Conservation (phyloP, 2,797 vertebrate species). For the Scleropages formosus region DNA sequence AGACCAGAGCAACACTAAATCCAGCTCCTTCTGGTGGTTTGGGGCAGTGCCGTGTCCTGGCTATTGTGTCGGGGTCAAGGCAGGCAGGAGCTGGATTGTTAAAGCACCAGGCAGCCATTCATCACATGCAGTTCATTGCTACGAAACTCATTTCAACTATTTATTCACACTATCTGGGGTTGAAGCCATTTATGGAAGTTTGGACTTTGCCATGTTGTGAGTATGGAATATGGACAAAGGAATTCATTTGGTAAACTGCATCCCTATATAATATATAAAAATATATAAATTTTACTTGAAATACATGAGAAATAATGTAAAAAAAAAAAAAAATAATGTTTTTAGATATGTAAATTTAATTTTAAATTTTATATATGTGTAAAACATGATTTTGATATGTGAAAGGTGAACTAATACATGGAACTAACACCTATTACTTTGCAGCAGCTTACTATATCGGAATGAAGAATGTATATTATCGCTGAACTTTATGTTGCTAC, state of each 20-base stretch:
- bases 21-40: constrained; percentile 68
- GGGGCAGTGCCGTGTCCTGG: constrained; percentile 62
- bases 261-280: no score
- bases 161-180: constrained; percentile 44
- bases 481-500: background rate
- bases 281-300: no score
- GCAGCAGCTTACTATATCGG: background rate
- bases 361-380: no score
- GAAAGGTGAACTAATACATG: no score
- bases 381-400: no score
- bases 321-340: no score
- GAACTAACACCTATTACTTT: no score
- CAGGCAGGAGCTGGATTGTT: constrained; percentile 65
- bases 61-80: constrained; percentile 71
- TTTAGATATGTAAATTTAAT: no score
- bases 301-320: no score
- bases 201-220: no score
- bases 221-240: no score
- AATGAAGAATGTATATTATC: constrained; percentile 25
- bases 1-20: constrained; percentile 67
- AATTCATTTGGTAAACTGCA: no score
- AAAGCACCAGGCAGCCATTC: constrained; percentile 67
- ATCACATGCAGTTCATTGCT: constrained; percentile 55
- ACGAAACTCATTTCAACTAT: constrained; percentile 41
- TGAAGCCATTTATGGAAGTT: constrained; percentile 35